These are phyloP conservation scores for Condylura cristata DNA, from an alignment of 2,113 vertebrate genomes.

Conservation along the genomic window DNA sequence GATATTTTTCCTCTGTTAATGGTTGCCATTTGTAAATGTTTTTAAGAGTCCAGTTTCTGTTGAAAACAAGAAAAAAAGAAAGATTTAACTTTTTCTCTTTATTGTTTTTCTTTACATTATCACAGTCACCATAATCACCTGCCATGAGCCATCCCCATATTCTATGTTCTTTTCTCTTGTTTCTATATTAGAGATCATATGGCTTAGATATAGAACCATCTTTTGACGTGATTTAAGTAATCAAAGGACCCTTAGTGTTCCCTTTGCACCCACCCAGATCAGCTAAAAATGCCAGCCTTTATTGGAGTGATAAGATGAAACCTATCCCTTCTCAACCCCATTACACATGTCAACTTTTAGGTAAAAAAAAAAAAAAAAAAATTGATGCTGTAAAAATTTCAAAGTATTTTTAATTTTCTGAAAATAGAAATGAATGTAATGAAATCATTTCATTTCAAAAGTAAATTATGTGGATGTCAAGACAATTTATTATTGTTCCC, in stretches of 20 bases:
- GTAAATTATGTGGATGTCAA: neutral
- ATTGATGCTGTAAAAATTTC: neutral
- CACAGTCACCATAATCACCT: no score
- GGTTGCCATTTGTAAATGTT: neutral
- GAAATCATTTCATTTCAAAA: neutral
- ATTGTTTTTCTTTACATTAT: no score
- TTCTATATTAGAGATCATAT: neutral
- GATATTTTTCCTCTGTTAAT: neutral
- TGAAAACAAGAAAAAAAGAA: constrained; percentile 12
- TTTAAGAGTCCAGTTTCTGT: neutral
- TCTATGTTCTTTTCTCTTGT: no score
- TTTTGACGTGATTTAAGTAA: neutral
- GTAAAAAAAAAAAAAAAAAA: no score
- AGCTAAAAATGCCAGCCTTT: neutral
- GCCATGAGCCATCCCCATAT: no score
- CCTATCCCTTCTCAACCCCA: no score
- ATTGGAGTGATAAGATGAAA: neutral
- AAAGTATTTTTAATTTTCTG: neutral
- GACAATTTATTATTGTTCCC: neutral
- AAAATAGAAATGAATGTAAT: constrained; percentile 28
- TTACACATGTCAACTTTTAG: neutral
- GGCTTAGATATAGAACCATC: neutral
- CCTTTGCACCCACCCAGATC: neutral
- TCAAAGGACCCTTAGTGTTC: neutral
- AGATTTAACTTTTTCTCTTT: neutral